Percentiles rank a stretch among this genome's conserved stretches.
phyloP scores from a whole-genome alignment of 2,888 invertebrate genomes.

The Latheticus oryzae region DNA sequence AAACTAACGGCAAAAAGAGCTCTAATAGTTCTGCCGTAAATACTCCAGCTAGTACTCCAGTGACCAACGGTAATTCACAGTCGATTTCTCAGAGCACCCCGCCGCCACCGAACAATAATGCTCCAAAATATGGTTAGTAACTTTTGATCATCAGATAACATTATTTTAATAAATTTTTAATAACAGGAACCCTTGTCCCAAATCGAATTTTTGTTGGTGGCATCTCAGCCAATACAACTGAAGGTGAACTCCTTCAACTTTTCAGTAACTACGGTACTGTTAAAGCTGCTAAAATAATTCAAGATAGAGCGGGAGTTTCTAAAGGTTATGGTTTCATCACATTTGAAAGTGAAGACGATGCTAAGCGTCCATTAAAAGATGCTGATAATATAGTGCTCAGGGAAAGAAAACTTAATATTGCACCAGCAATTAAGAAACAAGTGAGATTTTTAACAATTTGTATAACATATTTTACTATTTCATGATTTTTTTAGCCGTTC shows the following conservation, averaged over 20 bases:
- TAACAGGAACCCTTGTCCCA: slow-evolving; percentile 84
- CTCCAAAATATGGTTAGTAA: slow-evolving; percentile 67
- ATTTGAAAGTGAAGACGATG: slow-evolving; percentile 89
- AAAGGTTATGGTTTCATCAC: slow-evolving; percentile 91
- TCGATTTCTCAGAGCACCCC: slow-evolving; percentile 59
- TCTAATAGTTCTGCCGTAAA: slow-evolving; percentile 60
- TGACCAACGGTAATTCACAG: slow-evolving; percentile 58
- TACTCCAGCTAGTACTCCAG: slow-evolving; percentile 63
- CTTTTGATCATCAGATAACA: too few species aligned
- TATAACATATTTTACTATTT: slow-evolving; percentile 1
- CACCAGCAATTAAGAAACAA: slow-evolving; percentile 88
- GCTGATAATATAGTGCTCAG: slow-evolving; percentile 82
- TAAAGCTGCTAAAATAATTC: slow-evolving; percentile 93
- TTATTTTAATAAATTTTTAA: too few species aligned
- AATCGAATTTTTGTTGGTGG: slow-evolving; percentile 97
- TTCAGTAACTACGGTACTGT: slow-evolving; percentile 92
- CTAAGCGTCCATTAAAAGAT: slow-evolving; percentile 78
- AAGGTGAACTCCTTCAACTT: slow-evolving; percentile 89
- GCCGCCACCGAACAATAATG: slow-evolving; percentile 64
- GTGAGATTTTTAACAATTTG: slow-evolving; percentile 13
- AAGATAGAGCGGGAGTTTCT: slow-evolving; percentile 93
- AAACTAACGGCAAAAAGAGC: slow-evolving; percentile 60
- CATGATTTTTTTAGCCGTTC: slow-evolving; percentile 62
- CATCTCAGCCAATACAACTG: slow-evolving; percentile 92
- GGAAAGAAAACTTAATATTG: slow-evolving; percentile 86